phyloP scores from a whole-genome alignment of 2,888 invertebrate genomes.

The Allophyes oxyacanthae region DNA sequence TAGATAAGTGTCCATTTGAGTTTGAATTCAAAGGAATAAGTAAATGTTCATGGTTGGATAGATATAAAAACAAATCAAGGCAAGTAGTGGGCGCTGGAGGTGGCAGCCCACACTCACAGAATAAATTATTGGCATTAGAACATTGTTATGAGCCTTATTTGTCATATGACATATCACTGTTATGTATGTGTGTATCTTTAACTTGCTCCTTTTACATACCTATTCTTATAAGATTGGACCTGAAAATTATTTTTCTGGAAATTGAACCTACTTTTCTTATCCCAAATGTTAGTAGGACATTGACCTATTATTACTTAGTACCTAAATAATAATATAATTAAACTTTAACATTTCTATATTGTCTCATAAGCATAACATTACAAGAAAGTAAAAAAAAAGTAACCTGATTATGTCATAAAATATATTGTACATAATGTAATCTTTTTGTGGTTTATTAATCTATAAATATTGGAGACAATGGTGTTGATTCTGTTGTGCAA shows the following conservation, averaged over 20 bases:
- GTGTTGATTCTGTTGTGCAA: no score
- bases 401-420: no score
- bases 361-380: neutral
- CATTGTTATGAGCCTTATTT: slow-evolving; percentile 81
- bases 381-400: no score
- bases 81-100: slow-evolving; percentile 81
- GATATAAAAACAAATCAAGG: slow-evolving; percentile 76
- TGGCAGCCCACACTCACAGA: slow-evolving; percentile 83
- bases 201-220: slow-evolving; percentile 53
- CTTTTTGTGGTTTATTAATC: no score
- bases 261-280: slow-evolving; percentile 1
- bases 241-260: slow-evolving; percentile 29
- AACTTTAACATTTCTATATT: slow-evolving; percentile 26
- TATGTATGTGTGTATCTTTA: slow-evolving; percentile 68
- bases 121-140: slow-evolving; percentile 85
- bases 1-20: slow-evolving; percentile 3
- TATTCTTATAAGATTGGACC: slow-evolving; percentile 36
- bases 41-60: slow-evolving; percentile 29
- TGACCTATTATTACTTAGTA: no score
- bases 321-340: no score
- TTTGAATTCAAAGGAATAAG: slow-evolving; percentile 13
- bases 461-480: no score
- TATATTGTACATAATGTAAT: no score
- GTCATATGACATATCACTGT: slow-evolving; percentile 74
- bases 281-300: no score